phyloP scores from a whole-genome alignment of 1,140 invertebrate species.

The Lepidostoma basale region DNA sequence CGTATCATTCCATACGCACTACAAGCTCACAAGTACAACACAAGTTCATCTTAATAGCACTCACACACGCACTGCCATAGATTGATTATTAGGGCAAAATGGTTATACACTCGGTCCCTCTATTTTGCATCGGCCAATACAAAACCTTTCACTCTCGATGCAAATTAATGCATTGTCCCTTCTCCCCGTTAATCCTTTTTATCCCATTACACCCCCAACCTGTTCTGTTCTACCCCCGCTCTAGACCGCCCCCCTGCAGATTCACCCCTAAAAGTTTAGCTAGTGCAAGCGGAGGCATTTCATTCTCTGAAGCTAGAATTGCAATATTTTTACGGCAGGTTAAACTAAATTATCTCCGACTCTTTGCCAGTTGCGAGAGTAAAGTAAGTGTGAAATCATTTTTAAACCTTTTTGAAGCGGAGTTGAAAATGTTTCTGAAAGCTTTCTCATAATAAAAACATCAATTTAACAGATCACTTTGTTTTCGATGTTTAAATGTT shows the following conservation, averaged over 20 bases:
- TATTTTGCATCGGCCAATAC: constrained; percentile 39
- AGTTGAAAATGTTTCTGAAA: no score
- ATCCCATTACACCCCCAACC: constrained; percentile 42
- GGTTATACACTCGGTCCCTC: constrained; percentile 36
- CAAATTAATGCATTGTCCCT: constrained; percentile 47
- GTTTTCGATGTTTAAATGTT: no score
- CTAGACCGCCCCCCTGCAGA: not conserved
- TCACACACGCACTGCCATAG: not conserved
- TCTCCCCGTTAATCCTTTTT: constrained; percentile 46
- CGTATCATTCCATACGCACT: no score
- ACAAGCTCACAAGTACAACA: no score
- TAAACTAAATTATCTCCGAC: constrained; percentile 13
- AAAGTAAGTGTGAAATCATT: not conserved
- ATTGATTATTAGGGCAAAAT: constrained; percentile 36
- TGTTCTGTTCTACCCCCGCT: constrained; percentile 8
- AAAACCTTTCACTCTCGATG: constrained; percentile 46
- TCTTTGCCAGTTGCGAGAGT: constrained; percentile 5
- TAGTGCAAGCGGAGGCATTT: constrained; percentile 15
- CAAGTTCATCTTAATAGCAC: not conserved
- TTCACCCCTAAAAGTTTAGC: constrained; percentile 12
- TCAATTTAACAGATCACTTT: no score
- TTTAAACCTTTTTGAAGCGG: no score
- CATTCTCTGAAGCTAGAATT: constrained; percentile 1
- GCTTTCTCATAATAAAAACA: no score
- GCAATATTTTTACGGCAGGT: constrained; percentile 24